Conservation (phyloP, 2,113 vertebrate species). For the Notothenia coriiceps region DNA sequence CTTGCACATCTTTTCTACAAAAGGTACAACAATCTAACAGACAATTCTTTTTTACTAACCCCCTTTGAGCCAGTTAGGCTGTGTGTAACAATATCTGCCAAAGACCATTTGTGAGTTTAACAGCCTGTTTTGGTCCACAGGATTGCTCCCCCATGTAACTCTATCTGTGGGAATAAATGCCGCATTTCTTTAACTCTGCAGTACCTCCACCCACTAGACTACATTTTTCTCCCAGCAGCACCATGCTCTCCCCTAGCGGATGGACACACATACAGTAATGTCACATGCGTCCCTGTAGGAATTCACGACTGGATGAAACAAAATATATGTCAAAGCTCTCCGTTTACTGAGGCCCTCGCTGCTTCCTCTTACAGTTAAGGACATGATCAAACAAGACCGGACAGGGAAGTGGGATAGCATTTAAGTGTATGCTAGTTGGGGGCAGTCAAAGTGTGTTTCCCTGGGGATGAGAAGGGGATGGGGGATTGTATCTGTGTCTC, state of each 20-base stretch:
- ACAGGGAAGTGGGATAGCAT: constrained; percentile 50
- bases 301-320: constrained; percentile 72
- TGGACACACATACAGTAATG: constrained; percentile 38
- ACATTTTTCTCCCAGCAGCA: constrained; percentile 20
- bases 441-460: constrained; percentile 47
- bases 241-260: constrained; percentile 13
- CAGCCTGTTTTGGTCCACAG: constrained; percentile 42
- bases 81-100: constrained; percentile 39
- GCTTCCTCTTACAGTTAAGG: constrained; percentile 64
- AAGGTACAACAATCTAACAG: constrained; percentile 46
- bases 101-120: constrained; percentile 50
- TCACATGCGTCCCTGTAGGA: constrained; percentile 46
- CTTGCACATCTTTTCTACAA: constrained; percentile 12
- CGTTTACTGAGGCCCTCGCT: constrained; percentile 59
- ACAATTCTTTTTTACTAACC: neutral
- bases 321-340: constrained; percentile 75
- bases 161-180: constrained; percentile 60
- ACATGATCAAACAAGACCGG: constrained; percentile 66
- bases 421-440: constrained; percentile 44
- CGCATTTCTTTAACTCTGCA: constrained; percentile 42
- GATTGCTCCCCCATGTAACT: constrained; percentile 62
- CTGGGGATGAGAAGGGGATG: constrained; percentile 38
- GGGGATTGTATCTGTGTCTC: constrained; percentile 51
- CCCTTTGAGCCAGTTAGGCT: neutral
- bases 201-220: constrained; percentile 28